These are phyloP conservation scores for Tenrec ecaudatus DNA, from an alignment of 2,113 vertebrate genomes.

Conservation along the genomic window DNA sequence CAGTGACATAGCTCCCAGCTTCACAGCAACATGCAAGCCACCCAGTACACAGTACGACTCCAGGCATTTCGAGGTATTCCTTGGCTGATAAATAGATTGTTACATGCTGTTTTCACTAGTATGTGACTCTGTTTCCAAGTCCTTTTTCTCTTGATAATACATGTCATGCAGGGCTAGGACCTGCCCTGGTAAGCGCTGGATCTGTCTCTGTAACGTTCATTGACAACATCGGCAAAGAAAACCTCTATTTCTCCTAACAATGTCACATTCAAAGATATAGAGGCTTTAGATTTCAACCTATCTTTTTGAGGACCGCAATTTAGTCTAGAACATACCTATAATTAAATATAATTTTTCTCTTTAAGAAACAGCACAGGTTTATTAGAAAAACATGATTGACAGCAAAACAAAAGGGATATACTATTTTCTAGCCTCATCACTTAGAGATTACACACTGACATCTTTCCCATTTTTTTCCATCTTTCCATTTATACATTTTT, in stretches of 20 bases:
- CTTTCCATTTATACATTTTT: no score
- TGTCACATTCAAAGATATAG: not conserved
- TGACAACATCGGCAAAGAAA: not conserved
- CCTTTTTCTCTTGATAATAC: not conserved
- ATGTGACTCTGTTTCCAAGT: not conserved
- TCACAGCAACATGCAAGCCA: no score
- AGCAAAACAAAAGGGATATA: no score
- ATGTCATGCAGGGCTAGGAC: not conserved
- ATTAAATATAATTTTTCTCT: no score
- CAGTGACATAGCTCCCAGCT: no score
- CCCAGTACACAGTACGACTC: no score
- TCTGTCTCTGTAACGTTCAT: not conserved
- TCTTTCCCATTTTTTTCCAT: no score
- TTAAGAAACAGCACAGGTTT: no score
- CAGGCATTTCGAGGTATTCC: not conserved
- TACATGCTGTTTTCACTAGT: not conserved
- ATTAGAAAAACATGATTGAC: no score
- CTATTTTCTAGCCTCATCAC: no score
- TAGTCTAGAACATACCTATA: not conserved
- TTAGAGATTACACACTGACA: no score
- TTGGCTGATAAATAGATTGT: not conserved
- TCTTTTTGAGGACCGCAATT: not conserved
- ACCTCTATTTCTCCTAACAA: not conserved
- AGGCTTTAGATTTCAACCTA: not conserved
- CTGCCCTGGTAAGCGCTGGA: not conserved